A percentile compares a stretch with the other conserved stretches of the same genome.
These are phyloP conservation scores for Euura lappo DNA, from an alignment of 1,140 invertebrate genomes.

Conservation along the genomic window DNA sequence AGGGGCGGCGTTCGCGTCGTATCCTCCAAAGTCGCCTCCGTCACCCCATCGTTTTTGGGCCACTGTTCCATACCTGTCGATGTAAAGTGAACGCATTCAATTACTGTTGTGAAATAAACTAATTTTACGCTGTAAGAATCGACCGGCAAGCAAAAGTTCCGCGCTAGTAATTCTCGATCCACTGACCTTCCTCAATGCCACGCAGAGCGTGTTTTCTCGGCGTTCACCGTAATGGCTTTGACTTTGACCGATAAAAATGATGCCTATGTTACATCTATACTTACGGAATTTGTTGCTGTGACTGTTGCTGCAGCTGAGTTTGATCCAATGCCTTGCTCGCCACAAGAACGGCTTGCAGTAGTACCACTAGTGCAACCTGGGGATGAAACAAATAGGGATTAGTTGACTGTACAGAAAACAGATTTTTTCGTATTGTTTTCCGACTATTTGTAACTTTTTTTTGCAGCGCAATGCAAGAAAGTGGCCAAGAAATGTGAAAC, in stretches of 20 bases:
- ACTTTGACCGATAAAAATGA: constrained; percentile 1
- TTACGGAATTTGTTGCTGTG: constrained; percentile 48
- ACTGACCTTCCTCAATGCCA: no score
- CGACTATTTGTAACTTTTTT: no score
- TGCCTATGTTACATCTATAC: constrained; percentile 25
- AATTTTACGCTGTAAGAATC: no score
- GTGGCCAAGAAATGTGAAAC: no score
- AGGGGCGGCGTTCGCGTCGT: constrained; percentile 24
- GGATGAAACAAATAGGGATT: no score
- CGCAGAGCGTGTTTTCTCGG: background rate
- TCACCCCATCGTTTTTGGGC: constrained; percentile 45
- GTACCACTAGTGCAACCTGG: constrained; percentile 54
- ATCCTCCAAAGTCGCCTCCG: constrained; percentile 24
- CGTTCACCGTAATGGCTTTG: background rate
- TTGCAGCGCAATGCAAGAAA: no score
- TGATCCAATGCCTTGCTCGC: constrained; percentile 56
- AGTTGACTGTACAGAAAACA: no score
- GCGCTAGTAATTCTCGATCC: no score
- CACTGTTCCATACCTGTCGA: constrained; percentile 40
- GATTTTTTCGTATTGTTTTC: no score
- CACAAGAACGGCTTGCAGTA: constrained; percentile 57
- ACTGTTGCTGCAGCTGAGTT: constrained; percentile 40
- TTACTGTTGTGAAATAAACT: no score
- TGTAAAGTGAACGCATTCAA: background rate
- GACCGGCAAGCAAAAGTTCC: no score